Base-by-base conservation (phyloP, 2,797 vertebrate genomes). In the Artibeus jamaicensis region DNA sequence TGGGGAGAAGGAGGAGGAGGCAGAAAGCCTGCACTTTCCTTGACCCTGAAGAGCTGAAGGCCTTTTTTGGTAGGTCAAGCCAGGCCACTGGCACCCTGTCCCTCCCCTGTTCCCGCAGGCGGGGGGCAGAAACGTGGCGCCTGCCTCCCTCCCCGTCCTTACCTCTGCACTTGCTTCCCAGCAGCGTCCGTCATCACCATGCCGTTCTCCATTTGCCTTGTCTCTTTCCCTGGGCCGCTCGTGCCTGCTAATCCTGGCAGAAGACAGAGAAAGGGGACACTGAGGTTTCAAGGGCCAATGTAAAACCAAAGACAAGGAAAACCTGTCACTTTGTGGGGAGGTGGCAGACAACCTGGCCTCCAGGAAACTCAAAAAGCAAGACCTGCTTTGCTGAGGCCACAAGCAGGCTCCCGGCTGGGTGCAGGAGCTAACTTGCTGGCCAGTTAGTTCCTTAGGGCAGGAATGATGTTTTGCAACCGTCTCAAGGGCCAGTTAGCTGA, bases 141-240 rank as follows among this genome's bases (percentile, higher is more conserved):
- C 50, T 0, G 14, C 44, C 44, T 26, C 29, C 12, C 34, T 3
- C 22, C 44, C 22, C 0, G 0, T 9, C 0, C 98, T 71, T 29
- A 99, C 99, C 99, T 98, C 62, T 97, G 97, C 14, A 98, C 76
- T 21, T 94, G 0, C 34, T 95, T 98, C 26, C 97, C 98, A 1
- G 94, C 1, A 0, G 68, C 29, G 39, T 98, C 98, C 0, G 50
- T 98, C 42, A 98, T 93, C 14, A 98, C 96, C 5, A 98, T 86
- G 32, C 99, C 99, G 0, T 99, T 99, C 96, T 99, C 99, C 21
- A 98, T 0, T 12, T 73, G 98, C 82, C 98, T 99, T 65, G 96
- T 98, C 67, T 98, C 98, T 82, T 98, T 98, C 48, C 97, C 82
- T 42, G 98, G 95, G 18, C 93, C 89, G 0, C 48, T 88, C 68